A percentile compares a stretch with the other conserved stretches of the same genome.
phyloP scores from a whole-genome alignment of 64 coral and sea anemone species.

The Acropora tenuis region DNA sequence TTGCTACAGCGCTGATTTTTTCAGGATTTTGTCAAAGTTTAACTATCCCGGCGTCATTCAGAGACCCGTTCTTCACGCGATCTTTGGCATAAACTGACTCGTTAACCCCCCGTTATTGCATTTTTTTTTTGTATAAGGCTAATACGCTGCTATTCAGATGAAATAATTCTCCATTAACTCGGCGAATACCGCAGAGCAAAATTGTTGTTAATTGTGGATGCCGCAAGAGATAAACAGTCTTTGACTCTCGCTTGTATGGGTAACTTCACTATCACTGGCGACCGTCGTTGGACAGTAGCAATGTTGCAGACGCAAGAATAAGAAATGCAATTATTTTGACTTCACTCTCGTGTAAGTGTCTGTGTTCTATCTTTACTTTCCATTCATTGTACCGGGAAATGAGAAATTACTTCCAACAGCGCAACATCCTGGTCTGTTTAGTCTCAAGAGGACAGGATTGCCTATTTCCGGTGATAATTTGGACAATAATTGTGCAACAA shows the following conservation, averaged over 20 bases:
- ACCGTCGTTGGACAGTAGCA: background rate
- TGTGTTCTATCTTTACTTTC: background rate
- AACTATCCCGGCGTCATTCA: no score
- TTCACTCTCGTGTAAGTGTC: background rate
- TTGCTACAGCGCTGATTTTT: no score
- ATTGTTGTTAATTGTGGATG: constrained; percentile 64
- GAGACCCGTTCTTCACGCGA: no score
- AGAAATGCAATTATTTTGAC: background rate
- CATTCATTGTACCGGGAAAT: background rate
- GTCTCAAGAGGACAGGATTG: background rate
- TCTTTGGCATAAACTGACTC: no score
- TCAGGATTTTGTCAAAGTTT: no score
- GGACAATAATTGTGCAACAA: no score
- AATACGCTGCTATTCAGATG: no score
- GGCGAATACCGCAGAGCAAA: constrained; percentile 61
- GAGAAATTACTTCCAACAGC: background rate
- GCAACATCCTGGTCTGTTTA: background rate
- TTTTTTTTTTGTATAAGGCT: no score
- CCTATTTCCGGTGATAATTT: background rate
- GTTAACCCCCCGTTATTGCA: no score
- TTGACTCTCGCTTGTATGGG: background rate
- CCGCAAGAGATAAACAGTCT: background rate
- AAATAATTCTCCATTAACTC: background rate
- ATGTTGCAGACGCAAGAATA: background rate
- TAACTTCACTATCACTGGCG: background rate